A percentile compares a stretch with the other conserved stretches of the same genome.
Conservation (phyloP, 1,140 invertebrate species). For the Bradysia coprophila region DNA sequence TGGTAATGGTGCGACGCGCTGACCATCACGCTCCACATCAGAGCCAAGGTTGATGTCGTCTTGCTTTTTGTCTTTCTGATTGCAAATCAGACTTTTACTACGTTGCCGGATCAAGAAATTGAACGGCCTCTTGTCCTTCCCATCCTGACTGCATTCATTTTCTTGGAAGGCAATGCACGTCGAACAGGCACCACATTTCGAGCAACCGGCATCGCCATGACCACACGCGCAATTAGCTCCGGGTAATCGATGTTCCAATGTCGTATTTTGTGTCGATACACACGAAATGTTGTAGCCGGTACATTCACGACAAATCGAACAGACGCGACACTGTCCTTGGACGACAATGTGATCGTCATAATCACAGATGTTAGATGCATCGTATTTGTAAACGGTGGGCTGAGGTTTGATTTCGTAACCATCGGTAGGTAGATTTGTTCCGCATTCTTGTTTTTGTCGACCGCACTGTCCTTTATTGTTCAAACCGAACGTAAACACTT, state of each 20-base stretch:
- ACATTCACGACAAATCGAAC: constrained; percentile 80
- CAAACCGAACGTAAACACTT: constrained; percentile 88
- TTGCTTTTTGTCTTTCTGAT: constrained; percentile 18
- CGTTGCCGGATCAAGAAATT: constrained; percentile 17
- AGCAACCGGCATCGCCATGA: constrained; percentile 83
- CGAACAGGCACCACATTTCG: constrained; percentile 78
- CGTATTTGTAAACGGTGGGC: too few relatives aligned
- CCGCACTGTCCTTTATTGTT: constrained; percentile 98
- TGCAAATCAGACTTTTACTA: constrained; percentile 19
- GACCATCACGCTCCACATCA: constrained; percentile 42
- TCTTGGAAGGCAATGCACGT: constrained; percentile 38
- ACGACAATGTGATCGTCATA: constrained; percentile 21
- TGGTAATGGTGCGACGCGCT: constrained; percentile 43
- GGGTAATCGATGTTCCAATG: constrained; percentile 53
- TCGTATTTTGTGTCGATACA: constrained; percentile 45
- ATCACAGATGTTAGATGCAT: constrained; percentile 19
- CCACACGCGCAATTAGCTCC: constrained; percentile 89
- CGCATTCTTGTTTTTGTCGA: constrained; percentile 38
- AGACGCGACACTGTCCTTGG: constrained; percentile 28
- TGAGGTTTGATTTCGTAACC: background rate
- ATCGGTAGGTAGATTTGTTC: constrained; percentile 4
- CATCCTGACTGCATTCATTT: constrained; percentile 6
- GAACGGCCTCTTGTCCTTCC: background rate
- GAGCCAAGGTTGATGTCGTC: constrained; percentile 22
- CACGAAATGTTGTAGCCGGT: constrained; percentile 82